phyloP scores from a whole-genome alignment of 2,797 vertebrate species.

The Adelosebastes latens region DNA sequence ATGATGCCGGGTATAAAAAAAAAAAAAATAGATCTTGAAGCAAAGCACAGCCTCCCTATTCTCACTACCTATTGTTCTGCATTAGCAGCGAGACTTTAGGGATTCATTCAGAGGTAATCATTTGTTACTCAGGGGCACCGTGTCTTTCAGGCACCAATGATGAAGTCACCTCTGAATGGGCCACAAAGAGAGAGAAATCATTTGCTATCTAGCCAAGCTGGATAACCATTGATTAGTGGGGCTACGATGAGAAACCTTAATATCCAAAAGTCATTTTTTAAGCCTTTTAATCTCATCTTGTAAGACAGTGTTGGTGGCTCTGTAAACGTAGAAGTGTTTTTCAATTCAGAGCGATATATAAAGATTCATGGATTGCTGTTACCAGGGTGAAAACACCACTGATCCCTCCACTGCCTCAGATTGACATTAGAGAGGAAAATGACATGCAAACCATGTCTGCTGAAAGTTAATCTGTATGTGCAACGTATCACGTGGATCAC shows the following conservation, averaged over 20 bases:
- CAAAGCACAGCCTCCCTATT: constrained; percentile 73
- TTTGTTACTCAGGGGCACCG: constrained; percentile 85
- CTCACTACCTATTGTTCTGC: constrained; percentile 85
- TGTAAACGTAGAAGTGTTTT: neutral
- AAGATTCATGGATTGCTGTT: constrained; percentile 4
- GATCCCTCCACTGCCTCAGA: constrained; percentile 51
- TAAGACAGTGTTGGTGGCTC: neutral
- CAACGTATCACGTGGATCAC: constrained; percentile 67
- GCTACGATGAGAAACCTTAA: constrained; percentile 42
- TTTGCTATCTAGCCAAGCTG: constrained; percentile 70
- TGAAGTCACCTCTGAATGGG: constrained; percentile 89
- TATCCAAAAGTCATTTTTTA: constrained; percentile 49
- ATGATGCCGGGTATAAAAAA: constrained; percentile 87
- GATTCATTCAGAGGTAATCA: constrained; percentile 90
- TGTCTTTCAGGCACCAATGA: constrained; percentile 86
- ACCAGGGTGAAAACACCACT: constrained; percentile 11
- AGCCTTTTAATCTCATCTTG: constrained; percentile 38
- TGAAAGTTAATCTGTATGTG: constrained; percentile 78
- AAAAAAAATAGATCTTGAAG: constrained; percentile 84
- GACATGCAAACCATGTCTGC: constrained; percentile 72
- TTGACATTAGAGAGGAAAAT: constrained; percentile 65
- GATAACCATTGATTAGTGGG: constrained; percentile 76
- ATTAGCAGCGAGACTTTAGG: constrained; percentile 81
- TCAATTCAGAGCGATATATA: constrained; percentile 10
- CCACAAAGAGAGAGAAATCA: constrained; percentile 84